Percentiles rank a stretch among this genome's conserved stretches.
Conservation (phyloP, 2,797 vertebrate species). For the Scomberomorus guttatus region DNA sequence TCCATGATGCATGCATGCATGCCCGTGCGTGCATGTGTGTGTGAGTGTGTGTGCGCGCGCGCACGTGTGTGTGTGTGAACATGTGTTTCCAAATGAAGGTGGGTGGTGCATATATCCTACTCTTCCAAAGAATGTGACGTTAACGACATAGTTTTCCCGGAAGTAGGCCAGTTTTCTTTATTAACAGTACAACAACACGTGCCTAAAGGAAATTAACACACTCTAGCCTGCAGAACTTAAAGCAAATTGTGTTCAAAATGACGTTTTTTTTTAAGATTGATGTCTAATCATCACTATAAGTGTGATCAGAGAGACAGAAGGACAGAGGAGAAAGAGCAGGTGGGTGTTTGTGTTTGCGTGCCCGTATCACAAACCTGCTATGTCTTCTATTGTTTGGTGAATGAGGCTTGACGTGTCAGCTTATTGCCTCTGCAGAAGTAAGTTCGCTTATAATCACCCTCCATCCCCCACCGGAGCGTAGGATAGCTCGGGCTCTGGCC, state of each 20-base stretch:
- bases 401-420: slow-evolving; percentile 79
- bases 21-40: slow-evolving; percentile 3
- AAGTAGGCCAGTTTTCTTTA: not conserved
- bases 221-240: not conserved
- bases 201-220: not conserved
- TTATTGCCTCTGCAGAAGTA: slow-evolving; percentile 76
- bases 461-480: slow-evolving; percentile 37
- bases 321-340: slow-evolving; percentile 12
- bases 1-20: slow-evolving; percentile 63
- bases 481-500: slow-evolving; percentile 47
- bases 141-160: not conserved
- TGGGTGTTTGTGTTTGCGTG: slow-evolving; percentile 46
- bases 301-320: slow-evolving; percentile 6
- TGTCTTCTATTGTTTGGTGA: slow-evolving; percentile 67
- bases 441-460: slow-evolving; percentile 74
- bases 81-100: slow-evolving; percentile 10
- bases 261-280: not conserved
- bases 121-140: slow-evolving; percentile 14
- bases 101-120: slow-evolving; percentile 28
- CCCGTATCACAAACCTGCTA: slow-evolving; percentile 48
- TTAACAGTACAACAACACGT: not conserved
- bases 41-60: not conserved
- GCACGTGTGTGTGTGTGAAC: not conserved
- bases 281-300: slow-evolving; percentile 3
- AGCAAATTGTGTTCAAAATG: not conserved